These are phyloP conservation scores for Sebastes kiyomatsui DNA, from an alignment of 2,797 vertebrate species.

Conservation along the genomic window DNA sequence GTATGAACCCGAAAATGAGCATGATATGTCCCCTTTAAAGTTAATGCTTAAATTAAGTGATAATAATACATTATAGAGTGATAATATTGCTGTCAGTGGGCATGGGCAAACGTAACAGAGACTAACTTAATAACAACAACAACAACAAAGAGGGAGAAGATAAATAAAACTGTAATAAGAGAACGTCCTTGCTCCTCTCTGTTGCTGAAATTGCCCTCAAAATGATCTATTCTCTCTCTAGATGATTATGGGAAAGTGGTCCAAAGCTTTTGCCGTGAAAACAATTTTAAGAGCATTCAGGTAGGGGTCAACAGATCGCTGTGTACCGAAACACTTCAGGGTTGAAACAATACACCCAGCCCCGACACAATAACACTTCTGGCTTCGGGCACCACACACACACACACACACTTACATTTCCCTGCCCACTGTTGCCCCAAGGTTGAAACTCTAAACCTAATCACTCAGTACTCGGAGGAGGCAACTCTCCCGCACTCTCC, in stretches of 20 bases:
- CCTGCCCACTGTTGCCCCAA: conserved; percentile 54
- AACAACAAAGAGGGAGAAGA: conserved; percentile 11
- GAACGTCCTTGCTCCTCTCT: conserved; percentile 40
- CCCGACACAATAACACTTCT: conserved; percentile 43
- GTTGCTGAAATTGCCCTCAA: conserved; percentile 38
- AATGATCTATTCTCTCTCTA: conserved; percentile 56
- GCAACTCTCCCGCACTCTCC: conserved; percentile 36
- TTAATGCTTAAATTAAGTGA: conserved; percentile 10
- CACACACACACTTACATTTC: neutral
- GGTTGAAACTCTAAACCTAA: conserved; percentile 74
- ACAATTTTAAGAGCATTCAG: conserved; percentile 58
- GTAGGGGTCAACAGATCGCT: conserved; percentile 56
- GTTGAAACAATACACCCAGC: conserved; percentile 62
- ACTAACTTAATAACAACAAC: conserved; percentile 36
- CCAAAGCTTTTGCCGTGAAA: conserved; percentile 47
- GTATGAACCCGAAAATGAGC: accelerated
- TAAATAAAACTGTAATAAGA: conserved; percentile 33
- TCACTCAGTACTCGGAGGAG: conserved; percentile 48
- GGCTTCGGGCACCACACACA: conserved; percentile 33
- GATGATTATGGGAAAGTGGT: conserved; percentile 39
- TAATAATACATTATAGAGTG: conserved; percentile 2
- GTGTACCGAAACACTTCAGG: conserved; percentile 55
- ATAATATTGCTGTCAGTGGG: neutral
- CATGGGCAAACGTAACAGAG: neutral
- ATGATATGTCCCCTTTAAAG: neutral